phyloP scores from a whole-genome alignment of 1,140 invertebrate species.

The Galendromus occidentalis region DNA sequence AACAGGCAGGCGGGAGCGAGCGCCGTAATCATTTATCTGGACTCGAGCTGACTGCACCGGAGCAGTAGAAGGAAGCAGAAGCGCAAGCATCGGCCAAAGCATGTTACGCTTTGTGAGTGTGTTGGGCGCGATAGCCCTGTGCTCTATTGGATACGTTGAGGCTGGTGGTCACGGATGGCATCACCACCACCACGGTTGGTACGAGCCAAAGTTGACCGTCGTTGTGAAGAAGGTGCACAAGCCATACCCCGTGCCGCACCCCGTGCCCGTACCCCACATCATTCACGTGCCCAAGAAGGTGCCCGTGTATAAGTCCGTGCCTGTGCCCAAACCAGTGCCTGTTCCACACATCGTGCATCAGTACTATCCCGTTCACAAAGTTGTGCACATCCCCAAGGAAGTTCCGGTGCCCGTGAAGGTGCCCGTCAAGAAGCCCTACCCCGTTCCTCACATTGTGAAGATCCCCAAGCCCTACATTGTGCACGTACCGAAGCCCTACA shows the following conservation, averaged over 20 bases:
- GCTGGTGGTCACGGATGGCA: slow-evolving; percentile 4
- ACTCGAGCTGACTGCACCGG: no score
- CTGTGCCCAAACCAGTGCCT: not conserved
- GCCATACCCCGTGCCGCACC: slow-evolving; percentile 5
- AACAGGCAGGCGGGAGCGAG: no score
- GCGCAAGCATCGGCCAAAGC: not conserved
- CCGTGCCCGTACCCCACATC: slow-evolving; percentile 2
- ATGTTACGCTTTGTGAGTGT: slow-evolving; percentile 10
- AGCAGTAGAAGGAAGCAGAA: not conserved
- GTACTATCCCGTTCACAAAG: slow-evolving; percentile 5
- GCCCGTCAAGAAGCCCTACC: slow-evolving; percentile 10
- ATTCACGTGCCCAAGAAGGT: slow-evolving; percentile 4
- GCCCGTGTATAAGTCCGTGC: slow-evolving; percentile 6
- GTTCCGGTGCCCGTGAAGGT: slow-evolving; percentile 3
- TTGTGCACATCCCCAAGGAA: slow-evolving; percentile 5
- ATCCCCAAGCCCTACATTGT: slow-evolving; percentile 4
- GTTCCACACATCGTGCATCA: slow-evolving; percentile 6
- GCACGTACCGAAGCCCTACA: slow-evolving; percentile 8
- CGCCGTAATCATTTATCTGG: no score
- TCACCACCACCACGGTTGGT: slow-evolving; percentile 8
- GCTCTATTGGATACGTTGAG: slow-evolving; percentile 9
- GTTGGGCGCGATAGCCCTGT: not conserved
- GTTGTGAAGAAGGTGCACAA: slow-evolving; percentile 12
- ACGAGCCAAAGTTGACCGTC: slow-evolving; percentile 5
- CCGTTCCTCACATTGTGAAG: not conserved